Percentiles rank a stretch among this genome's conserved stretches.
Evolutionary conservation across 2,797 vertebrate genomes (phyloP).

Genomic region (Tragopan temminckii): DNA sequence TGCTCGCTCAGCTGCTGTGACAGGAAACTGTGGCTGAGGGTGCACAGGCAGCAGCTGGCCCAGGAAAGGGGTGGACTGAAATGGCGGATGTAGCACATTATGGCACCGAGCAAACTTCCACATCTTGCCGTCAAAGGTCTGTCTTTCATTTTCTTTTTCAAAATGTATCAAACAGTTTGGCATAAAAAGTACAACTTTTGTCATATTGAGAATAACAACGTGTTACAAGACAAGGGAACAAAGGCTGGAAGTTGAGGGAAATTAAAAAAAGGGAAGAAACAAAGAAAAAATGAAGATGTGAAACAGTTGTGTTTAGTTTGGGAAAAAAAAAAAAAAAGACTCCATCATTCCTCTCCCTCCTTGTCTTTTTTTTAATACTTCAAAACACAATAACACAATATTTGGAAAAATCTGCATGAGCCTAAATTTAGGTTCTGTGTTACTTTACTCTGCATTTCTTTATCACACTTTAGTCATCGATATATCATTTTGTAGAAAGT

Average conservation of each 20-base stretch:
- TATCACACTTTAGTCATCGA: constrained; percentile 66
- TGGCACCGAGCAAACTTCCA: background rate
- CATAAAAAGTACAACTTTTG: constrained; percentile 22
- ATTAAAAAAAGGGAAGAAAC: constrained; percentile 3
- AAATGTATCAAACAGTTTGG: constrained; percentile 32
- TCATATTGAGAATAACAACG: constrained; percentile 16
- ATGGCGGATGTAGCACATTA: background rate
- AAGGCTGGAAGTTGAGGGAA: constrained; percentile 35
- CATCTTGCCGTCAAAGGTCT: constrained; percentile 2
- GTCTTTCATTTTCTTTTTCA: constrained; percentile 59
- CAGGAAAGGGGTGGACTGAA: background rate
- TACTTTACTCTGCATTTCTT: constrained; percentile 74
- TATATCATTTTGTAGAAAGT: constrained; percentile 66
- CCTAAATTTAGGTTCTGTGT: constrained; percentile 62
- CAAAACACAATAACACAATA: constrained; percentile 63
- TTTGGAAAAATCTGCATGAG: constrained; percentile 42
- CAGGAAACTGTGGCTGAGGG: background rate
- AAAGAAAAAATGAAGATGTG: constrained; percentile 28
- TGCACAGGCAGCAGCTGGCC: rapidly evolving
- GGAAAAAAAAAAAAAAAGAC: background rate
- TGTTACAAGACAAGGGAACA: constrained; percentile 55
- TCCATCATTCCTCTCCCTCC: background rate
- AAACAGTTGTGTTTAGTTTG: constrained; percentile 40
- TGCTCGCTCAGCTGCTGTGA: background rate
- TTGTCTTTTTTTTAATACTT: background rate